Percentiles rank a stretch among this genome's conserved stretches.
Conservation (phyloP, 2,113 vertebrate species). For the Boleophthalmus pectinirostris region DNA sequence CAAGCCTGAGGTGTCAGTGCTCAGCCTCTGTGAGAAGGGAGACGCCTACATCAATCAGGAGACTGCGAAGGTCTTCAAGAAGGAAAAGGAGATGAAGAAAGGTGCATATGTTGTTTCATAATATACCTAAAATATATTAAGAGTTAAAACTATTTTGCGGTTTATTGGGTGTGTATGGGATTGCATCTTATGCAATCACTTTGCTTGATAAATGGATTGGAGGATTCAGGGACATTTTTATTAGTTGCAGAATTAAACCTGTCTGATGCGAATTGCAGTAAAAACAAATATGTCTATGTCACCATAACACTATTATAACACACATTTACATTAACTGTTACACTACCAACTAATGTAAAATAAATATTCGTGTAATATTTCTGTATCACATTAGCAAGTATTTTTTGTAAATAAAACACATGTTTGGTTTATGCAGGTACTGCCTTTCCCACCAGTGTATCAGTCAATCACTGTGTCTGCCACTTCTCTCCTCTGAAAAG, state of each 20-base stretch:
- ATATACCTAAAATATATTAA: no score
- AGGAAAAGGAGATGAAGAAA: constrained; percentile 98
- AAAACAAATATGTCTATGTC: no score
- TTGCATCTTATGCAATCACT: no score
- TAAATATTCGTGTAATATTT: not conserved
- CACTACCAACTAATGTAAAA: no score
- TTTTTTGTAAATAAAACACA: constrained; percentile 58
- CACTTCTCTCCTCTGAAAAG: constrained; percentile 99
- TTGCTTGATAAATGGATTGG: no score
- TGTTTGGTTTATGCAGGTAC: constrained; percentile 83
- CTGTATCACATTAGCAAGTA: not conserved
- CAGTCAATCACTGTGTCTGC: constrained; percentile 97
- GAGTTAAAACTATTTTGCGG: no score
- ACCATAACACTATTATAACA: no score
- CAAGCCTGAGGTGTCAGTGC: constrained; percentile 81
- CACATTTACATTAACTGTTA: no score
- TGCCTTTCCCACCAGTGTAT: constrained; percentile 96
- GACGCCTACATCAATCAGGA: constrained; percentile 90
- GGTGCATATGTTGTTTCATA: constrained; percentile 65
- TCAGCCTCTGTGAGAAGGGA: constrained; percentile 89
- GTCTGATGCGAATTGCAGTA: no score
- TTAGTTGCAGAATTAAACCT: no score
- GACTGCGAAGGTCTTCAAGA: constrained; percentile 95
- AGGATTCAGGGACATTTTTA: no score
- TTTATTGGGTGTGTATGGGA: no score